Percentiles rank a stretch among this genome's conserved stretches.
These are phyloP conservation scores for Procavia capensis DNA, from an alignment of 2,113 vertebrate species.

Conservation along the genomic window DNA sequence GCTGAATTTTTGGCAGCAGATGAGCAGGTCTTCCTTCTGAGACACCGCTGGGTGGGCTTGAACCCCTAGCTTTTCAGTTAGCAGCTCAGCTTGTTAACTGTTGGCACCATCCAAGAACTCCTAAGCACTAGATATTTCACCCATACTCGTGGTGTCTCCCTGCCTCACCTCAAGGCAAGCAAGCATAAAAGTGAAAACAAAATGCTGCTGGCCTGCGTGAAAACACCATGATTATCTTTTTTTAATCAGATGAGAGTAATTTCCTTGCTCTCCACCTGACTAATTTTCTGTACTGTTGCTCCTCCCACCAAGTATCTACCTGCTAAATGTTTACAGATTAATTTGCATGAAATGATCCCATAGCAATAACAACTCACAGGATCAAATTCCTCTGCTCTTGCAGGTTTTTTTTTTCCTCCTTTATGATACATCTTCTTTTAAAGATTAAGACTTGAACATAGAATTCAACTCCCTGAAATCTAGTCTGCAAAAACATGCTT, in stretches of 20 bases:
- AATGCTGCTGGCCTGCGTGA: constrained; percentile 39
- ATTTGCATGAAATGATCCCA: constrained; percentile 67
- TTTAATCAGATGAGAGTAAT: constrained; percentile 69
- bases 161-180: neutral
- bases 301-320: neutral
- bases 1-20: too few species aligned
- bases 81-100: too few species aligned
- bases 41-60: too few species aligned
- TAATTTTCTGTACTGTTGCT: constrained; percentile 42
- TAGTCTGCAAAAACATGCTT: neutral
- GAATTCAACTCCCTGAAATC: constrained; percentile 36
- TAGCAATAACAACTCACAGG: constrained; percentile 58
- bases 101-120: too few species aligned
- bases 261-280: constrained; percentile 65
- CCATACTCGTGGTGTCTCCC: neutral
- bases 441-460: constrained; percentile 63
- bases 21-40: too few species aligned
- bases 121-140: neutral
- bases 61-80: too few species aligned
- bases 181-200: constrained; percentile 45
- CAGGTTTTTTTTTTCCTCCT: neutral
- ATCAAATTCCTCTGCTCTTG: constrained; percentile 55
- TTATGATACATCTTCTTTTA: constrained; percentile 16
- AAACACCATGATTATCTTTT: constrained; percentile 64
- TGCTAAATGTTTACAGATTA: constrained; percentile 69